Base-by-base conservation (phyloP, 2,888 invertebrate species). In the Noctua janthe region DNA sequence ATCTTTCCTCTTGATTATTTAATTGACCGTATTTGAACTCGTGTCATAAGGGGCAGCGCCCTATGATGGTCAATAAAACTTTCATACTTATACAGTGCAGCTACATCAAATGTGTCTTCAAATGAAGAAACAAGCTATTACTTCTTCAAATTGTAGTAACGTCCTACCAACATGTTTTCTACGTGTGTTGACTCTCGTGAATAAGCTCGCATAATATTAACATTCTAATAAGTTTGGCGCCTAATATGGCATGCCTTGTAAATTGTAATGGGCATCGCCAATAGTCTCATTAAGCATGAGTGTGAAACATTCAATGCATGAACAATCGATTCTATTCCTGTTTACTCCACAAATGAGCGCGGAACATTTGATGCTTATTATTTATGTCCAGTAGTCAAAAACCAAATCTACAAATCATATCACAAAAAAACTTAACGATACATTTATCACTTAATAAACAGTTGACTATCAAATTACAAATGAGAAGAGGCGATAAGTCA, bases 11-110 rank as follows among this genome's bases (percentile, higher is more conserved):
- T 87, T 87, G 83, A 88, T 95, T 92, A 95, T 94, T 93, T 92
- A 95, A 96, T 96, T 96, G 94, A 95, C 95, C 94, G 91, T 93
- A 92, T 92, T 94, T 94, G 92, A 92, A 92, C 92, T 89, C 90
- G 85, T 85, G 90, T 89, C 87, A 90, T 90, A 90, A 92, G 94
- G 95, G 94, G 93, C 95, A 94, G 94, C 91, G 93, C 93, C 93
- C 93, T 93, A 88, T 92, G 89, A 91, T 87, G 91, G 87, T 83
- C 89, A 91, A 93, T 93, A 91, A 92, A 91, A 85, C 88, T 88
- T 90, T 91, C 90, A 88, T 91, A 71, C 74, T 71, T 71, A 71
- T 39, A 66, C 66, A 79, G 47, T 71, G 43, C 66, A 76, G 76
- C n/a, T 72, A 56, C 23, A 71, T 80, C 72, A 47, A 20, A 76